Conservation (phyloP, 37 sponge, comb jelly and placozoan species). For the Hormiphora californensis region DNA sequence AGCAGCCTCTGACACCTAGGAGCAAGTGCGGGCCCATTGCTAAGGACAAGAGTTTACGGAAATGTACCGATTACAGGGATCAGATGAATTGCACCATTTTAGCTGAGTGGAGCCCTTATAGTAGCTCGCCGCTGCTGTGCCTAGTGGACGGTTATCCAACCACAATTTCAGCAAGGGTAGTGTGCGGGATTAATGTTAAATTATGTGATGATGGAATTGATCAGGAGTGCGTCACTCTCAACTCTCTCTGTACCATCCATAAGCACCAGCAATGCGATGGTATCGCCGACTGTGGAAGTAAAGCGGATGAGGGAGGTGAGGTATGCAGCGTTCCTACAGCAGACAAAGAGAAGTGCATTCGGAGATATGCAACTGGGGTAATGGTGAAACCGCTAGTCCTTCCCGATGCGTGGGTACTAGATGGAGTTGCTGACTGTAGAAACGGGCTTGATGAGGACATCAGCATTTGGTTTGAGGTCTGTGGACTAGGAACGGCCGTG, state of each 20-base stretch:
- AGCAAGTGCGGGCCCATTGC: too few relatives aligned
- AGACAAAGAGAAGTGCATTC: neutral
- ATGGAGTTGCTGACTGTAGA: neutral
- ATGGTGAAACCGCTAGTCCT: neutral
- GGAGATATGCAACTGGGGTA: neutral
- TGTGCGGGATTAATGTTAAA: neutral
- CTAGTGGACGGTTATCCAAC: neutral
- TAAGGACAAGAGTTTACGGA: too few relatives aligned
- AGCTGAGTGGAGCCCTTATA: too few relatives aligned
- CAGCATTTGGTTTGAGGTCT: neutral
- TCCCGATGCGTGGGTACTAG: neutral
- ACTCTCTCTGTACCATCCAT: neutral
- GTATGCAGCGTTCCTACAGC: neutral
- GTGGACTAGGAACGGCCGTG: neutral
- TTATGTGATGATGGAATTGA: conserved; percentile 19
- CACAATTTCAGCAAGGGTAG: neutral
- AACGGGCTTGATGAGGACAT: neutral
- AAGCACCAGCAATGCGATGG: conserved; percentile 2
- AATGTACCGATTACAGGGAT: neutral
- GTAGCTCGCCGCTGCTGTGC: neutral
- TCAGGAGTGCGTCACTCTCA: neutral
- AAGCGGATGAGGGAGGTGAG: neutral
- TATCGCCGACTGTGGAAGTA: neutral
- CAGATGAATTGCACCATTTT: conserved; percentile 29
- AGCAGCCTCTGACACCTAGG: too few relatives aligned